A percentile compares a stretch with the other conserved stretches of the same genome.
Conservation (phyloP, 2,113 vertebrate species). For the Balaeniceps rex region DNA sequence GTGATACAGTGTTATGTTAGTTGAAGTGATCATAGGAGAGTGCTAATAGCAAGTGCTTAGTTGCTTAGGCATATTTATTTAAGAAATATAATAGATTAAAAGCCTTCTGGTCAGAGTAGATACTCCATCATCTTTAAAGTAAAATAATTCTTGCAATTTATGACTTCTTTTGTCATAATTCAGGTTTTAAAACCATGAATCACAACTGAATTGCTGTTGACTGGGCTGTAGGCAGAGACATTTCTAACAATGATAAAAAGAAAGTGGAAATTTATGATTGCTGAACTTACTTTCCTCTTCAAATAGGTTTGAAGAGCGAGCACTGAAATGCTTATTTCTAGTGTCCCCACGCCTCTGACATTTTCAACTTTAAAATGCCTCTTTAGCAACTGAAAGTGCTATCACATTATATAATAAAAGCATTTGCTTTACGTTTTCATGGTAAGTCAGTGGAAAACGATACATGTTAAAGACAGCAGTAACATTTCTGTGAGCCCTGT, state of each 20-base stretch:
- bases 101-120: constrained; percentile 26
- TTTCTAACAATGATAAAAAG: neutral
- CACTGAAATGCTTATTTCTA: neutral
- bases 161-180: constrained; percentile 50
- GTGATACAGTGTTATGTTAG: constrained; percentile 35
- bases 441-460: neutral
- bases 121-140: constrained; percentile 51
- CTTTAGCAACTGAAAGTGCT: neutral
- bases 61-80: constrained; percentile 51
- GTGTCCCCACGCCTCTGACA: neutral
- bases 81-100: constrained; percentile 50
- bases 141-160: constrained; percentile 56
- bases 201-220: neutral
- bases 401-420: neutral
- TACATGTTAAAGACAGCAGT: neutral
- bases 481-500: neutral
- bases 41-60: constrained; percentile 49
- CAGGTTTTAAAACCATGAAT: constrained; percentile 27
- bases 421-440: neutral
- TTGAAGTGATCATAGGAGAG: constrained; percentile 31
- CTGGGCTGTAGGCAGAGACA: neutral
- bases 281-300: neutral
- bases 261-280: neutral
- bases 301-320: neutral
- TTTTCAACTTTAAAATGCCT: neutral